Evolutionary conservation across 2,797 vertebrate species (phyloP).

Genomic region (Myiotriccus ornatus): DNA sequence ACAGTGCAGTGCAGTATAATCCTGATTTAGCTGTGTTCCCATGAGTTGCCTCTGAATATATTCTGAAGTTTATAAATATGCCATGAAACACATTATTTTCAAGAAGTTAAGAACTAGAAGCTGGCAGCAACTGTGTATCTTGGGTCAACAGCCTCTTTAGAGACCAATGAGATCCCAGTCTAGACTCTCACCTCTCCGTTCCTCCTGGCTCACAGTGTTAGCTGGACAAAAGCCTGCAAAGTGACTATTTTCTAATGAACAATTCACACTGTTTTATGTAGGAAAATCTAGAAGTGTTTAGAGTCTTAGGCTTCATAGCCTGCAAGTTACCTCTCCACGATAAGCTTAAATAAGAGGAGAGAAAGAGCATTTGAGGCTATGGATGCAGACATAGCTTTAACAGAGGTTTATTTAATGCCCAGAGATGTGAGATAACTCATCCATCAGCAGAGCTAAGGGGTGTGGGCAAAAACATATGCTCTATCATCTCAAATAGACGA

Average conservation of each 20-base stretch:
- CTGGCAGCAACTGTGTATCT: not conserved
- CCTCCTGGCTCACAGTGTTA: not conserved
- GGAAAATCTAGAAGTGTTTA: not conserved
- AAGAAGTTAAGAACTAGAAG: not conserved
- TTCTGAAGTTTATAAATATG: not conserved
- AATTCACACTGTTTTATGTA: not conserved
- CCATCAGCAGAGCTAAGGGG: not conserved
- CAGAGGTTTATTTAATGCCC: not conserved
- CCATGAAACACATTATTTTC: not conserved
- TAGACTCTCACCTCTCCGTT: fast-evolving
- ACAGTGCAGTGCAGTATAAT: not conserved
- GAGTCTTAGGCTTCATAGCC: fast-evolving
- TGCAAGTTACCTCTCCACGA: not conserved
- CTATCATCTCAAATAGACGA: not conserved
- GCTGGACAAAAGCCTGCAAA: not conserved
- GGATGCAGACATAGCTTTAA: not conserved
- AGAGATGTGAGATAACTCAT: not conserved
- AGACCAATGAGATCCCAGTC: not conserved
- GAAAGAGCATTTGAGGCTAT: not conserved
- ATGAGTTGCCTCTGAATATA: not conserved
- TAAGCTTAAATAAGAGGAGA: not conserved
- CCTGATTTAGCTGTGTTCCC: constrained; percentile 3
- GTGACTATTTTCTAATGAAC: not conserved
- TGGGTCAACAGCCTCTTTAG: not conserved
- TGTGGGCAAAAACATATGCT: constrained; percentile 41